Evolutionary conservation across 2,888 invertebrate species (phyloP).

Genomic region (Harpalus rufipes): DNA sequence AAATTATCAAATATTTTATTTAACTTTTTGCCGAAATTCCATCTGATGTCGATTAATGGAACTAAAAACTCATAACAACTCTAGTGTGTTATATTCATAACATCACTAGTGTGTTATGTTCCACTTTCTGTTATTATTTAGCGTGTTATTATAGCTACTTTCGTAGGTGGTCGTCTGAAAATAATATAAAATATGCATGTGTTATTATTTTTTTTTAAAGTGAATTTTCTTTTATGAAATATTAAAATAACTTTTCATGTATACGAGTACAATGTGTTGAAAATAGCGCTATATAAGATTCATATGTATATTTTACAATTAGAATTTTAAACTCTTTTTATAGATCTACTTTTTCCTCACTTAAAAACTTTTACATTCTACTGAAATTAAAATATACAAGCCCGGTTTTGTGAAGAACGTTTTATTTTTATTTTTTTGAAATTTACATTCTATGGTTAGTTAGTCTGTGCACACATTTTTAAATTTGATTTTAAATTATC

Average conservation of each 20-base stretch:
- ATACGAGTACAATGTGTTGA: not conserved
- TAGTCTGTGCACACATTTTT: not conserved
- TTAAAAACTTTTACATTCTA: not conserved
- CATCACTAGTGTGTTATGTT: too few relatives aligned
- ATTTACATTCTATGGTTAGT: not conserved
- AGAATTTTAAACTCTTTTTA: not conserved
- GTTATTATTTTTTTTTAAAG: not conserved
- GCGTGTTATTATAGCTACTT: too few relatives aligned
- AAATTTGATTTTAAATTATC: not conserved
- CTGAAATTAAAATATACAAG: not conserved
- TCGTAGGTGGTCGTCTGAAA: too few relatives aligned
- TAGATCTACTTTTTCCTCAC: not conserved
- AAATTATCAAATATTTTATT: too few relatives aligned
- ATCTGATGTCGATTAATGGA: too few relatives aligned
- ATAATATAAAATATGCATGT: too few relatives aligned
- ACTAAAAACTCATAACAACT: too few relatives aligned
- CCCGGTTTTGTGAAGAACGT: not conserved
- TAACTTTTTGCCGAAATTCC: too few relatives aligned
- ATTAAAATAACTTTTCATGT: not conserved
- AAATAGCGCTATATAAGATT: not conserved
- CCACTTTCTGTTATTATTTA: too few relatives aligned
- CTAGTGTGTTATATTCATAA: too few relatives aligned
- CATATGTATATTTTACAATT: constrained; percentile 1
- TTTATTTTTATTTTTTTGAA: not conserved
- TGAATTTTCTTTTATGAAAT: not conserved